Percentiles rank a stretch among this genome's conserved stretches.
Conservation (phyloP, 1,140 invertebrate species). For the Teleopsis dalmanni region DNA sequence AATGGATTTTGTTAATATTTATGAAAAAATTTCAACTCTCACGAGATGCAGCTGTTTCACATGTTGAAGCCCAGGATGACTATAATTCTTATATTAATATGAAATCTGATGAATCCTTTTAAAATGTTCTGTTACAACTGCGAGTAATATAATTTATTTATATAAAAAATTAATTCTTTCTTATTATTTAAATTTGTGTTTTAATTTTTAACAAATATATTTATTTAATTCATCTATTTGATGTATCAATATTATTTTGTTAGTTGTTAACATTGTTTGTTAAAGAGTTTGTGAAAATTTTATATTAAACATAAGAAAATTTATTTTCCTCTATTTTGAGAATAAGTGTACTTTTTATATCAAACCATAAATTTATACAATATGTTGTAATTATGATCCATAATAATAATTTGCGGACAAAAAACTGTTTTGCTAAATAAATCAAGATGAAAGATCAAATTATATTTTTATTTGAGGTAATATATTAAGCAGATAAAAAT, state of each 20-base stretch:
- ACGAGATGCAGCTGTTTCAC: neutral
- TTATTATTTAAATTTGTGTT: neutral
- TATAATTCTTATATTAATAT: neutral
- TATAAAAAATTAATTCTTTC: neutral
- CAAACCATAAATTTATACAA: too few relatives aligned
- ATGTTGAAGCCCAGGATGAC: neutral
- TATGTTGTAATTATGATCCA: too few relatives aligned
- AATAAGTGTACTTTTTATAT: too few relatives aligned
- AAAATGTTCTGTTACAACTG: neutral
- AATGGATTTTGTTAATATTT: neutral
- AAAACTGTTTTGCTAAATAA: too few relatives aligned
- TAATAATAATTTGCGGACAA: too few relatives aligned
- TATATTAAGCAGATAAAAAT: too few relatives aligned
- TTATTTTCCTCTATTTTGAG: too few relatives aligned
- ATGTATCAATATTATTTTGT: neutral
- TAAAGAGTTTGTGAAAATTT: too few relatives aligned
- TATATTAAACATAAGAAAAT: too few relatives aligned
- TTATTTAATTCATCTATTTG: neutral
- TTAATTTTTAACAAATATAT: neutral
- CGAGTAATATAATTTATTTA: neutral
- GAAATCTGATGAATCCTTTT: neutral
- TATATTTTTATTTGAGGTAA: too few relatives aligned
- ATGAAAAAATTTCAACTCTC: neutral
- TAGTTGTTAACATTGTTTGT: too few relatives aligned
- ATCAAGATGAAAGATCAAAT: too few relatives aligned